A percentile compares a stretch with the other conserved stretches of the same genome.
These are phyloP conservation scores for Synergus laeviventris DNA, from an alignment of 2,888 invertebrate genomes.

Conservation along the genomic window DNA sequence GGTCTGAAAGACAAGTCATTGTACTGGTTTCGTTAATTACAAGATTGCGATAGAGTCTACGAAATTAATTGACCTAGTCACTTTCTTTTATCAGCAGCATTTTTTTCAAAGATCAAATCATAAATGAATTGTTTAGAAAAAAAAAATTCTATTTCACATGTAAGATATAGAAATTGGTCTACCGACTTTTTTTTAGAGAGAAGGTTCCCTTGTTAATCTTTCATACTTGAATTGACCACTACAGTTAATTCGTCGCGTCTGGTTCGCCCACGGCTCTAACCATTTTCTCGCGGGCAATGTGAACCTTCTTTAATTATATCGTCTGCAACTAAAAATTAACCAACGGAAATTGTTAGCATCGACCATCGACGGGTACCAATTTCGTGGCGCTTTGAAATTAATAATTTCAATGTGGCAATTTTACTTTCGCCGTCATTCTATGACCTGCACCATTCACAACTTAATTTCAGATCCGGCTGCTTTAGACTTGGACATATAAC, in stretches of 20 bases:
- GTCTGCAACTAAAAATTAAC: conserved; percentile 26
- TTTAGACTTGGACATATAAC: conserved; percentile 8
- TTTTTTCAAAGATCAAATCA: neutral
- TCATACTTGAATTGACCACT: conserved; percentile 25
- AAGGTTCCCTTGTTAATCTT: conserved; percentile 21
- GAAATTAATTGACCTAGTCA: neutral
- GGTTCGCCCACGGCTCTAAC: conserved; percentile 22
- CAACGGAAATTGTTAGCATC: conserved; percentile 25
- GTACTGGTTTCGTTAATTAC: neutral
- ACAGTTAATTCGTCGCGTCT: conserved; percentile 19
- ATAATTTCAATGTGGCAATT: conserved; percentile 41
- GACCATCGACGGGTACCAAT: conserved; percentile 21
- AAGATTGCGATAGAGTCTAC: neutral
- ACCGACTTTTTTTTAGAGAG: neutral
- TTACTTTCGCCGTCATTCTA: conserved; percentile 47
- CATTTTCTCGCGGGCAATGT: conserved; percentile 25
- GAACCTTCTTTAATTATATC: conserved; percentile 33
- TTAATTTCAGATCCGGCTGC: conserved; percentile 35
- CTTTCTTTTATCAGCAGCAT: neutral
- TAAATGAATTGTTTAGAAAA: neutral
- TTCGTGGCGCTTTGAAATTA: conserved; percentile 29
- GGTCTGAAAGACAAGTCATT: conserved; percentile 11
- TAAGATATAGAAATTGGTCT: neutral
- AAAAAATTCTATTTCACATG: neutral
- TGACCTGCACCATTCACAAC: conserved; percentile 35